A percentile compares a stretch with the other conserved stretches of the same genome.
Evolutionary conservation across 2,888 invertebrate species (phyloP).

Genomic region (Lepidochrysops patricia): DNA sequence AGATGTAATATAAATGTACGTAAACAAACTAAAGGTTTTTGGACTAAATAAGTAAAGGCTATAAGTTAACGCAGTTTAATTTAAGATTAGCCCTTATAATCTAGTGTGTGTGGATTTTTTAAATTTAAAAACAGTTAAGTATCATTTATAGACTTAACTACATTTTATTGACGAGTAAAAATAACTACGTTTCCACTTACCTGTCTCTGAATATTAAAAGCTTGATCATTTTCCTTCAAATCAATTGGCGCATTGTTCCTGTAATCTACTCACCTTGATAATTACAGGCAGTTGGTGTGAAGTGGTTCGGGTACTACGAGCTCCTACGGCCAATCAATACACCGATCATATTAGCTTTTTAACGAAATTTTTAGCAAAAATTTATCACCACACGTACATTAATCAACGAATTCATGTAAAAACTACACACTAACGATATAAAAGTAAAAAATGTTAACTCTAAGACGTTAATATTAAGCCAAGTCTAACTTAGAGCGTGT

Average conservation of each 20-base stretch:
- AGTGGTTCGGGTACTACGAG: background rate
- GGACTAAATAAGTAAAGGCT: too few species aligned
- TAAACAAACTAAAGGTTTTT: too few species aligned
- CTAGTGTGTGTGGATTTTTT: too few species aligned
- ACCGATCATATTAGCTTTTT: conserved; percentile 6
- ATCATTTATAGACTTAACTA: too few species aligned
- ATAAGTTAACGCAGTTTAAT: too few species aligned
- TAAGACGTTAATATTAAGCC: background rate
- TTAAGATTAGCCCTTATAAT: too few species aligned
- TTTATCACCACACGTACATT: background rate
- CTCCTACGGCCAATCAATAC: conserved; percentile 9
- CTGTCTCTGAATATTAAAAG: too few species aligned
- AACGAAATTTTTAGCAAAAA: conserved; percentile 1
- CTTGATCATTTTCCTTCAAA: too few species aligned
- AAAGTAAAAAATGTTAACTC: conserved; percentile 4
- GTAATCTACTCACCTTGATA: conserved; percentile 12
- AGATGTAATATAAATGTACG: too few species aligned
- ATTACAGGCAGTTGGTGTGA: background rate
- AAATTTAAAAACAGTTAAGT: too few species aligned
- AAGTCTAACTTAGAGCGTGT: background rate
- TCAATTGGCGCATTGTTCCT: background rate
- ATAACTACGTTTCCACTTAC: too few species aligned
- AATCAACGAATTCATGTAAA: background rate
- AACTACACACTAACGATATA: background rate
- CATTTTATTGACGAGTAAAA: too few species aligned